Evolutionary conservation across 1,140 invertebrate species (phyloP).

Genomic region (Nasonia vitripennis): DNA sequence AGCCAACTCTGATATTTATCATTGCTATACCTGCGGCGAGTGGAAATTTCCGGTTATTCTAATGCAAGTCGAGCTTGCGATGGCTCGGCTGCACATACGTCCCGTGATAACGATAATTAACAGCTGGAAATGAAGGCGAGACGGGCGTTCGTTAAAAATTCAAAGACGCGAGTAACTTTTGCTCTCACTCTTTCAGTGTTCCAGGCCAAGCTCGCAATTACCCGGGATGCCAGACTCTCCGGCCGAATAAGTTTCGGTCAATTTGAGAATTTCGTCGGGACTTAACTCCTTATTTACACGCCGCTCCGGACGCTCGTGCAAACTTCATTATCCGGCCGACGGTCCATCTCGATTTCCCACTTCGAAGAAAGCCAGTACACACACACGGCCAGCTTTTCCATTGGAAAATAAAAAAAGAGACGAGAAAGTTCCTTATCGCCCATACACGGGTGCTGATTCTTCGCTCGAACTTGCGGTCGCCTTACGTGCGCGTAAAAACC

Average conservation of each 20-base stretch:
- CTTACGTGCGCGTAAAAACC: neutral
- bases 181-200: neutral
- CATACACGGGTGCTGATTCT: neutral
- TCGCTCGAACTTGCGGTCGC: neutral
- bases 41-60: no score
- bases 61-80: no score
- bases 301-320: neutral
- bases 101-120: neutral
- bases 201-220: neutral
- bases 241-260: neutral
- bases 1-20: no score
- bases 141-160: neutral
- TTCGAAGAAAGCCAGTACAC: neutral
- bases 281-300: neutral
- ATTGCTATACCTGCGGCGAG: no score
- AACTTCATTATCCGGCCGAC: neutral
- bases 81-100: no score
- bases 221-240: neutral
- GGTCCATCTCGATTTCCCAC: neutral
- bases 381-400: neutral
- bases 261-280: neutral
- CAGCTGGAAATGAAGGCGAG: neutral
- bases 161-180: neutral
- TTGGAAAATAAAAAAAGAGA: slow-evolving; percentile 21
- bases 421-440: neutral